phyloP scores from a whole-genome alignment of 2,113 vertebrate species.

The Gambusia affinis region DNA sequence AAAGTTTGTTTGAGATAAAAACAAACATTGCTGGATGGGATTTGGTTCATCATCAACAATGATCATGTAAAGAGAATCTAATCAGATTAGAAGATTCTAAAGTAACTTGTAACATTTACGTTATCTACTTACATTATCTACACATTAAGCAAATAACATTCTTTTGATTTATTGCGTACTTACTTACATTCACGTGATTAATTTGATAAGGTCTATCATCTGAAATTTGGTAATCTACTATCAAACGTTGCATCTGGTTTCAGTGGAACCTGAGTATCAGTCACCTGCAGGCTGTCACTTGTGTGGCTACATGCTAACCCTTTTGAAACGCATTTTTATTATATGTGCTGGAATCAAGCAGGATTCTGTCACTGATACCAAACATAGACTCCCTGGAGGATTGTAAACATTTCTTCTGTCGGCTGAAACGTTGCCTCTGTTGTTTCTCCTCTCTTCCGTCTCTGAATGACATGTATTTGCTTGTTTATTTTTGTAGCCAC shows the following conservation, averaged over 20 bases:
- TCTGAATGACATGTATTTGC: slow-evolving; percentile 1
- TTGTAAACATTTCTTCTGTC: not conserved
- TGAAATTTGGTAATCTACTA: not conserved
- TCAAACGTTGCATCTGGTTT: too few species aligned
- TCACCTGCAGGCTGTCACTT: too few species aligned
- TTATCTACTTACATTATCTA: not conserved
- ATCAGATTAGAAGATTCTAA: too few species aligned
- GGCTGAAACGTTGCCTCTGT: not conserved
- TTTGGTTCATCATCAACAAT: not conserved
- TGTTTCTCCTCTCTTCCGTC: not conserved
- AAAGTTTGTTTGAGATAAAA: too few species aligned
- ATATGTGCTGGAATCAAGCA: not conserved
- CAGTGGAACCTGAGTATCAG: not conserved
- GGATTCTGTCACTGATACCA: not conserved
- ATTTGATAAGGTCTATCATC: not conserved
- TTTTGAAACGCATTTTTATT: not conserved
- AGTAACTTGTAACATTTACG: too few species aligned
- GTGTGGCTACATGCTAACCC: too few species aligned
- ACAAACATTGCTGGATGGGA: too few species aligned
- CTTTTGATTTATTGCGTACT: not conserved
- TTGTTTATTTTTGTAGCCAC: slow-evolving; percentile 13
- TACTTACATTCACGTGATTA: not conserved
- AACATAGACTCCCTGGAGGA: not conserved
- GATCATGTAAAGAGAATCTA: not conserved
- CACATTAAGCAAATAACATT: not conserved